Evolutionary conservation across 2,113 vertebrate species (phyloP).

Genomic region (Brachirus orientalis): DNA sequence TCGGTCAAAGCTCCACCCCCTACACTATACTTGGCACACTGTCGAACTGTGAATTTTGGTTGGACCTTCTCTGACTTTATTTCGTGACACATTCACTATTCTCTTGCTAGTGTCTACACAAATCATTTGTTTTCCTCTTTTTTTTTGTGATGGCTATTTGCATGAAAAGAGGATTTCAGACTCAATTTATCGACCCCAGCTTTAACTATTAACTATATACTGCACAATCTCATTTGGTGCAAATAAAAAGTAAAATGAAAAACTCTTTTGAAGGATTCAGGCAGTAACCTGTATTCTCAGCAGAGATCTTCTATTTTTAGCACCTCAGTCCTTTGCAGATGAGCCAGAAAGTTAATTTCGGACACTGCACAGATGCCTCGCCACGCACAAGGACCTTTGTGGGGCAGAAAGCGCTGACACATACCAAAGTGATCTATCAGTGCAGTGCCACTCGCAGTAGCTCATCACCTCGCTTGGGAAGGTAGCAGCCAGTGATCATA

Average conservation of each 20-base stretch:
- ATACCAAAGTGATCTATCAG: conserved; percentile 56
- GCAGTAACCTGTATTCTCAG: conserved; percentile 40
- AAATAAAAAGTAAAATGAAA: not conserved
- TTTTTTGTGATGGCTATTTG: too few relatives aligned
- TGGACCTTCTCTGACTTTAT: too few relatives aligned
- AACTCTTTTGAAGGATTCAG: conserved; percentile 11
- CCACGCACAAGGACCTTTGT: conserved; percentile 22
- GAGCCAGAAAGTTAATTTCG: conserved; percentile 59
- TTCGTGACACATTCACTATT: too few relatives aligned
- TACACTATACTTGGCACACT: too few relatives aligned
- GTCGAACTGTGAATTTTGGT: too few relatives aligned
- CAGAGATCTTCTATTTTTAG: conserved; percentile 51
- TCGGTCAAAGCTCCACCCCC: too few relatives aligned
- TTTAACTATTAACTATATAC: not conserved
- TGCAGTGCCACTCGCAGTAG: conserved; percentile 16
- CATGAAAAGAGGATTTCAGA: too few relatives aligned
- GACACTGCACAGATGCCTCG: conserved; percentile 61
- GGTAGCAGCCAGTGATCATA: conserved; percentile 35
- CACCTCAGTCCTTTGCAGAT: conserved; percentile 27
- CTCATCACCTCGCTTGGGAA: conserved; percentile 51
- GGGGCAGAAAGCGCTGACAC: conserved; percentile 61
- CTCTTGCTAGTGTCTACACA: too few relatives aligned
- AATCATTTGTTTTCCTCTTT: too few relatives aligned
- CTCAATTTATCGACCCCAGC: too few relatives aligned
- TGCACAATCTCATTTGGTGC: not conserved